Conservation (phyloP, 2,797 vertebrate species). For the Myotis planiceps region DNA sequence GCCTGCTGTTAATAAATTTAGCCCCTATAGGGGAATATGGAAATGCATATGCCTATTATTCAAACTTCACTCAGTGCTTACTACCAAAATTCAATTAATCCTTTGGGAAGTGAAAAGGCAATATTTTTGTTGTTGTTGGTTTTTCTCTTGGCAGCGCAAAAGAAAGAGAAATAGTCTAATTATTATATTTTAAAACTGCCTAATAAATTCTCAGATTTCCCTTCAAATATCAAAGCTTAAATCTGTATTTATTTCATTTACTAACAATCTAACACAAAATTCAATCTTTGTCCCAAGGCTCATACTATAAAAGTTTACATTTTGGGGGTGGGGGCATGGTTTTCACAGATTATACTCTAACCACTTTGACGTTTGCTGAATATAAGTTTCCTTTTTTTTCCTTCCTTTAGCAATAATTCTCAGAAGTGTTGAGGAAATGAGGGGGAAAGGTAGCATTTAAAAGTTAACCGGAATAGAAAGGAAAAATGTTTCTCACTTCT, state of each 20-base stretch:
- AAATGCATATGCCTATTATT: conserved; percentile 52
- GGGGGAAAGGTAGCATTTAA: conserved; percentile 62
- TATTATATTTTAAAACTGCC: conserved; percentile 9
- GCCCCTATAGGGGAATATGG: neutral
- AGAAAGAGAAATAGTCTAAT: conserved; percentile 6
- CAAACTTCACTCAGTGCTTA: conserved; percentile 71
- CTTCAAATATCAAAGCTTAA: neutral
- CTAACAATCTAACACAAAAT: neutral
- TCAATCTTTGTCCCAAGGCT: neutral
- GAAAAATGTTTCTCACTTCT: conserved; percentile 82
- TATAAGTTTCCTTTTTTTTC: neutral
- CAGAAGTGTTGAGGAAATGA: conserved; percentile 62
- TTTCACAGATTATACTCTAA: neutral
- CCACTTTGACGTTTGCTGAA: conserved; percentile 18
- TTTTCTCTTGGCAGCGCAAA: conserved; percentile 48
- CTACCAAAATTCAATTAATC: conserved; percentile 78
- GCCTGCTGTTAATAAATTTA: conserved; percentile 81
- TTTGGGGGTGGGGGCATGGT: neutral
- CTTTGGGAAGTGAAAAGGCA: conserved; percentile 65
- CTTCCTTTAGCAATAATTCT: conserved; percentile 51
- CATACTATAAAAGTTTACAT: neutral
- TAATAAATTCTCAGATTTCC: conserved; percentile 16
- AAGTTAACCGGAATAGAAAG: conserved; percentile 75
- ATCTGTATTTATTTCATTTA: conserved; percentile 4
- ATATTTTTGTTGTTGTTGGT: neutral